Conservation (phyloP, 2,888 invertebrate genomes). For the Seira sanloemensis region DNA sequence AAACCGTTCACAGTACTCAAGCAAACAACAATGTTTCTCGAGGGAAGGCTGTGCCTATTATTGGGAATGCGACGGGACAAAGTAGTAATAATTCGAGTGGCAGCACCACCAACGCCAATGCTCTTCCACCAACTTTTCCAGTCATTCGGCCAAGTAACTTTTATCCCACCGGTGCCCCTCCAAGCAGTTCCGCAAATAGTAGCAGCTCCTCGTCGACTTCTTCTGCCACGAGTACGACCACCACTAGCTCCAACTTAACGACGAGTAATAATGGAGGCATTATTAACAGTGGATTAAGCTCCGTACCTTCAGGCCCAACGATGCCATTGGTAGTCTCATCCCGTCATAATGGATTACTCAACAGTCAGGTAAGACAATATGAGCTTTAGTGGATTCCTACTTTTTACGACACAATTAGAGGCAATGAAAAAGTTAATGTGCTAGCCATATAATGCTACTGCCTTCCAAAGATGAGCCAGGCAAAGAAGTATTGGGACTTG, state of each 20-base stretch:
- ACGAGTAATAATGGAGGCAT: constrained; percentile 41
- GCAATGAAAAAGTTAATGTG: not conserved
- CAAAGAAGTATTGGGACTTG: too few relatives aligned
- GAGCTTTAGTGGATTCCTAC: not conserved
- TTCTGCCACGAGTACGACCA: not conserved
- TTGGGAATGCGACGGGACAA: constrained; percentile 41
- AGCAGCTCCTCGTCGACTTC: not conserved
- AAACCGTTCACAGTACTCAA: constrained; percentile 67
- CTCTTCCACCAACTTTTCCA: constrained; percentile 60
- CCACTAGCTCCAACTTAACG: constrained; percentile 19
- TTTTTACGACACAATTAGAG: not conserved
- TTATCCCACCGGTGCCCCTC: constrained; percentile 70
- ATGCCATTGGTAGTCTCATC: constrained; percentile 31
- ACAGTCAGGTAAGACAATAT: constrained; percentile 49
- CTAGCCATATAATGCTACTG: too few relatives aligned
- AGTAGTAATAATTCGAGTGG: constrained; percentile 36
- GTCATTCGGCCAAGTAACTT: constrained; percentile 68
- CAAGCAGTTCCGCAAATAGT: constrained; percentile 55
- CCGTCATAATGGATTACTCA: constrained; percentile 55
- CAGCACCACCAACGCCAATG: constrained; percentile 15
- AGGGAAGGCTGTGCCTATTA: constrained; percentile 67
- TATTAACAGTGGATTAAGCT: constrained; percentile 49
- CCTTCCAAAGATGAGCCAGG: not conserved
- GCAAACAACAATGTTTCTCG: constrained; percentile 69
- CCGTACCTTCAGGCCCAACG: constrained; percentile 39